Conservation (phyloP, 2,888 invertebrate species). For the Prosapia bicincta region DNA sequence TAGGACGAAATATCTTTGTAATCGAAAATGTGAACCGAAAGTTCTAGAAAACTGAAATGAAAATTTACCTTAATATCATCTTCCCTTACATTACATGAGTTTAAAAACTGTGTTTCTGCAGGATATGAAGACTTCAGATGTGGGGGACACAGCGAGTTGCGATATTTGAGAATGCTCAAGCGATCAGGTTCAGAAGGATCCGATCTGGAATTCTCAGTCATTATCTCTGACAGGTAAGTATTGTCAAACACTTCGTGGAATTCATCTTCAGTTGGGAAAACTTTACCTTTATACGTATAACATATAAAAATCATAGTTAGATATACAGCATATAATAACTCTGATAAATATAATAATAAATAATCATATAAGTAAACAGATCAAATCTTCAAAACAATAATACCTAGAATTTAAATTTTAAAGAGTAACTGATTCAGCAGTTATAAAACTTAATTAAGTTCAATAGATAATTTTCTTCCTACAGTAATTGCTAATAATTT, state of each 20-base stretch:
- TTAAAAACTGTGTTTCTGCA: slow-evolving; percentile 69
- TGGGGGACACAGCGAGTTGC: slow-evolving; percentile 80
- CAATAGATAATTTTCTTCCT: too few relatives aligned
- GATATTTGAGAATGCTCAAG: slow-evolving; percentile 56
- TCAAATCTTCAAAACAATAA: too few relatives aligned
- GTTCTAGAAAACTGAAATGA: too few relatives aligned
- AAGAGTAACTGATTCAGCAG: too few relatives aligned
- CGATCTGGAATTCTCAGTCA: slow-evolving; percentile 53
- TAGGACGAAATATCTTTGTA: too few relatives aligned
- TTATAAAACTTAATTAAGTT: too few relatives aligned
- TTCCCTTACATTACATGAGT: slow-evolving; percentile 53
- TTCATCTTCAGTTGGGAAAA: slow-evolving; percentile 67
- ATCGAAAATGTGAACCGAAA: too few relatives aligned
- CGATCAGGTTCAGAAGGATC: slow-evolving; percentile 41
- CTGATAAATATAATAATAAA: too few relatives aligned
- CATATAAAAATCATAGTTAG: slow-evolving; percentile 34
- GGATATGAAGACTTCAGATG: slow-evolving; percentile 84
- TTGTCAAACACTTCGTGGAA: slow-evolving; percentile 82
- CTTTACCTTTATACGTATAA: slow-evolving; percentile 35
- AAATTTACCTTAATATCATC: slow-evolving; percentile 62
- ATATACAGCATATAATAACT: too few relatives aligned
- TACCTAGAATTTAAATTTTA: too few relatives aligned
- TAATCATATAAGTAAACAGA: too few relatives aligned
- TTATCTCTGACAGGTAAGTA: slow-evolving; percentile 61
- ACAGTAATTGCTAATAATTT: too few relatives aligned